Evolutionary conservation across 1,140 invertebrate species (phyloP).

Genomic region (Aphelenchoides besseyi): DNA sequence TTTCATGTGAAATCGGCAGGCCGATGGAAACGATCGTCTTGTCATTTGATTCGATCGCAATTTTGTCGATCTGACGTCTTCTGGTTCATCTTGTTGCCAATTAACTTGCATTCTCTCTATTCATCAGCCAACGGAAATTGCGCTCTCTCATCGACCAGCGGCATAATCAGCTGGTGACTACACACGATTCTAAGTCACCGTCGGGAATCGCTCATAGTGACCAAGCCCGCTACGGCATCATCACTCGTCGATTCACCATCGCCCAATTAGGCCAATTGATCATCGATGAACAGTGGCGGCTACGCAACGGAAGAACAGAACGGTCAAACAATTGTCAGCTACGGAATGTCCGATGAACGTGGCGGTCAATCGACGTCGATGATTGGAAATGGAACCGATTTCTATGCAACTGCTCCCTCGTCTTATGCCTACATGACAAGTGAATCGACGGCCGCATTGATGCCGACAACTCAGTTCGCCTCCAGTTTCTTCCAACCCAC

Average conservation of each 20-base stretch:
- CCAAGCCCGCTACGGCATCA: neutral
- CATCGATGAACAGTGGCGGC: neutral
- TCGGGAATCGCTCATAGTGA: neutral
- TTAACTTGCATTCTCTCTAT: no score
- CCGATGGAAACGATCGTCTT: neutral
- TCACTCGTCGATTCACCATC: neutral
- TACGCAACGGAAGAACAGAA: neutral
- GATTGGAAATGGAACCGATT: neutral
- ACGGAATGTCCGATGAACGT: neutral
- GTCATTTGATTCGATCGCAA: neutral
- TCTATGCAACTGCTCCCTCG: neutral
- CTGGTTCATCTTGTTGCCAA: no score
- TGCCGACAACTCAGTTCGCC: neutral
- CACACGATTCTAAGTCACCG: neutral
- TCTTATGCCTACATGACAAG: neutral
- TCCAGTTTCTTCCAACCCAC: constrained; percentile 6
- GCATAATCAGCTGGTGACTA: neutral
- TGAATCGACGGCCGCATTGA: neutral
- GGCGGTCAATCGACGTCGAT: neutral
- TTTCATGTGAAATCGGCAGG: neutral
- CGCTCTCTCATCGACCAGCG: neutral
- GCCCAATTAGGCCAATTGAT: neutral
- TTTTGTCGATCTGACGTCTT: no score
- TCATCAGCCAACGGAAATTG: no score
- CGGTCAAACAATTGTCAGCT: neutral